phyloP scores from a whole-genome alignment of 2,797 vertebrate genomes.

The Tapera naevia region DNA sequence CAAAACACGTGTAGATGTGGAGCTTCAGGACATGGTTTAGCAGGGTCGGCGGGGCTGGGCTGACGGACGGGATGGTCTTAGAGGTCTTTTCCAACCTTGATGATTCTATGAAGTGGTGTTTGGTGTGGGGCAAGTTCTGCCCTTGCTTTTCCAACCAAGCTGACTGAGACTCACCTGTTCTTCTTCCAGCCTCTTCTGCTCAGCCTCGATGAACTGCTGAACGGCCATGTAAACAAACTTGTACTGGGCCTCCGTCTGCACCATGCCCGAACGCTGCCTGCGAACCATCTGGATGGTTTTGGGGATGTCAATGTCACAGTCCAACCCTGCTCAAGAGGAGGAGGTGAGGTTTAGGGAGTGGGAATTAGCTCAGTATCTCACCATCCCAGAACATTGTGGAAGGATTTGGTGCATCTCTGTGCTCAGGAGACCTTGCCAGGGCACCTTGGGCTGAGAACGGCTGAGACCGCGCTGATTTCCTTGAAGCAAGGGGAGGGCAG shows the following conservation, averaged over 20 bases:
- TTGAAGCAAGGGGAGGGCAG: neutral
- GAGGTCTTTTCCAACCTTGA: no score
- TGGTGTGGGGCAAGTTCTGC: neutral
- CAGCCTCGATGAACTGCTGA: constrained; percentile 84
- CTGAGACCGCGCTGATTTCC: neutral
- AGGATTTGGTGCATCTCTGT: neutral
- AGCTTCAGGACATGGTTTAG: no score
- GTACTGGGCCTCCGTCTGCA: constrained; percentile 89
- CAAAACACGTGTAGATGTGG: no score
- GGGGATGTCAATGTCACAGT: constrained; percentile 87
- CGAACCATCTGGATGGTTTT: constrained; percentile 89
- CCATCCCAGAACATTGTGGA: neutral
- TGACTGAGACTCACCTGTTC: constrained; percentile 73
- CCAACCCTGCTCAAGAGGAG: constrained; percentile 63
- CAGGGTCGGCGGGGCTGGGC: no score
- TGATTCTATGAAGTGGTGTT: neutral
- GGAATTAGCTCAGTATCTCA: accelerated
- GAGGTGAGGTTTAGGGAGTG: accelerated
- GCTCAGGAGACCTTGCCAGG: neutral
- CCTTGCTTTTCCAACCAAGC: neutral
- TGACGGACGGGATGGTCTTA: no score
- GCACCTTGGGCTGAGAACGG: neutral
- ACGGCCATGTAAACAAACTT: constrained; percentile 91
- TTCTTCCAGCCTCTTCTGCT: constrained; percentile 85
- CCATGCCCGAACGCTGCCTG: constrained; percentile 87